Percentiles rank a stretch among this genome's conserved stretches.
phyloP scores from a whole-genome alignment of 2,797 vertebrate genomes.

The Sebastes umbrosus region DNA sequence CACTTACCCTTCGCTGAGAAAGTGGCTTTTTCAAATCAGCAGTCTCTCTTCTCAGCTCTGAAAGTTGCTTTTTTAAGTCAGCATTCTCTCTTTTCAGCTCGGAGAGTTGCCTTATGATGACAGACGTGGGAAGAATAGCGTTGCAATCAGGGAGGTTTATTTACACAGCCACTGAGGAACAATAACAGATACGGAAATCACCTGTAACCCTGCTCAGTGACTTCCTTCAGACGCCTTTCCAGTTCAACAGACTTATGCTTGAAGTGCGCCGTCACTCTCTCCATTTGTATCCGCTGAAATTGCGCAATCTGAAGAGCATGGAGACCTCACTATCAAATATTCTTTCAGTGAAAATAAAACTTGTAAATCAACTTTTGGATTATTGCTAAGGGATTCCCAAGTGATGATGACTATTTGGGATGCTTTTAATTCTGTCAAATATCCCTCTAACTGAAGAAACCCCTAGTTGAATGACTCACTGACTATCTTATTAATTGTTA shows the following conservation, averaged over 20 bases:
- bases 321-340: neutral
- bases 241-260: slow-evolving; percentile 80
- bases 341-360: neutral
- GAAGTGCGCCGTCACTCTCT: slow-evolving; percentile 81
- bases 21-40: slow-evolving; percentile 87
- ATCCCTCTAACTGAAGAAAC: neutral
- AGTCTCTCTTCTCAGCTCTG: slow-evolving; percentile 82
- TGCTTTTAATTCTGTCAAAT: neutral
- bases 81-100: slow-evolving; percentile 84
- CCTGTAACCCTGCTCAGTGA: slow-evolving; percentile 78
- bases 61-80: slow-evolving; percentile 83
- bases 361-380: neutral
- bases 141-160: neutral
- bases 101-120: slow-evolving; percentile 82
- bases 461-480: neutral
- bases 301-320: slow-evolving; percentile 81
- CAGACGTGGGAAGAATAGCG: neutral
- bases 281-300: slow-evolving; percentile 87
- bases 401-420: neutral
- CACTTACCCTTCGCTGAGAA: slow-evolving; percentile 84
- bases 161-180: neutral
- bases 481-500: neutral
- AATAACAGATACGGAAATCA: slow-evolving; percentile 16
- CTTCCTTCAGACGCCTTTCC: slow-evolving; percentile 82
- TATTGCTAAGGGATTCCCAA: neutral